Conservation (phyloP, 2,888 invertebrate species). For the Caenorhabditis imperialis region DNA sequence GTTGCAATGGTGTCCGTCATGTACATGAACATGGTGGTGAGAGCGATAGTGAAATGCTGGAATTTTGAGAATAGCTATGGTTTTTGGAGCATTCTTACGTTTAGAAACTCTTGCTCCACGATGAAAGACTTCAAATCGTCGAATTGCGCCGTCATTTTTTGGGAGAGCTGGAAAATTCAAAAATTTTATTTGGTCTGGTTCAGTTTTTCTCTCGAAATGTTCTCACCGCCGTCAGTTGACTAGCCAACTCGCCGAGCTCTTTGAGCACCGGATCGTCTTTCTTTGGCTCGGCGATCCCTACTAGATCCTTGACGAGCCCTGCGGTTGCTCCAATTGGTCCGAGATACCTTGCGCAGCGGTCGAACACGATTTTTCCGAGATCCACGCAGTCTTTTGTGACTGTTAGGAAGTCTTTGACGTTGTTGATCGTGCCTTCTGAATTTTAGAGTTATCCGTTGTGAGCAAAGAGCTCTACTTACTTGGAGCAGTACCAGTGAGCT, state of each 20-base stretch:
- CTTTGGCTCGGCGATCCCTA: not conserved
- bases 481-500: too few relatives aligned
- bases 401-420: too few relatives aligned
- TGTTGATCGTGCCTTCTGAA: too few relatives aligned
- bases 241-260: not conserved
- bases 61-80: not conserved
- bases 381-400: too few relatives aligned
- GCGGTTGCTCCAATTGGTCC: not conserved
- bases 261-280: not conserved
- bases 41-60: not conserved
- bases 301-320: not conserved
- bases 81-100: not conserved
- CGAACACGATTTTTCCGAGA: too few relatives aligned
- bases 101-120: not conserved
- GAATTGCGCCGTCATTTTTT: not conserved
- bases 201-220: too few relatives aligned
- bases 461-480: too few relatives aligned
- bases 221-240: not conserved
- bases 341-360: too few relatives aligned
- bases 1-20: not conserved
- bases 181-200: too few relatives aligned
- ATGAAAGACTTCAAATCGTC: not conserved
- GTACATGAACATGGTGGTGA: not conserved
- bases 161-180: conserved; percentile 2
- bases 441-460: too few relatives aligned